phyloP scores from a whole-genome alignment of 92 coral and sea anemone species.

The Meandrina meandrites region DNA sequence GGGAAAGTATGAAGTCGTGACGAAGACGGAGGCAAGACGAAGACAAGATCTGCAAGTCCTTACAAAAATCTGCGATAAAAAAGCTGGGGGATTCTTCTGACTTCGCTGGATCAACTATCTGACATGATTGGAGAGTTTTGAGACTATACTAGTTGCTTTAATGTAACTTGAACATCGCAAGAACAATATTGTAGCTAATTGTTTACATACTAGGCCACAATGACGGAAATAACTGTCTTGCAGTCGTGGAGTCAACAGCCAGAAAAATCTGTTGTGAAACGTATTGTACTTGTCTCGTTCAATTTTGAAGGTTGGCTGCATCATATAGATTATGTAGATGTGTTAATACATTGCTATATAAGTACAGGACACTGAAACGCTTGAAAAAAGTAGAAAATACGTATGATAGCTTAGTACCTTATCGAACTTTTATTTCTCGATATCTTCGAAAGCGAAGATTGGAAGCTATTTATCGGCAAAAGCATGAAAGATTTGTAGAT shows the following conservation, averaged over 20 bases:
- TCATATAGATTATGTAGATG: no score
- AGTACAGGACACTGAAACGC: no score
- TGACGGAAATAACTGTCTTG: no score
- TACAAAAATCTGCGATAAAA: background rate
- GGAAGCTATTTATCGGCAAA: background rate
- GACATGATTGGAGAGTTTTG: background rate
- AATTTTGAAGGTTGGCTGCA: no score
- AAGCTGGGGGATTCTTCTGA: conserved; percentile 6
- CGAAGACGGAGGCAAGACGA: background rate
- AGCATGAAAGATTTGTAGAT: background rate
- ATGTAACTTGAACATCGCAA: background rate
- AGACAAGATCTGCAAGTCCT: background rate
- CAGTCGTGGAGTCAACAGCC: no score
- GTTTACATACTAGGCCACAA: background rate
- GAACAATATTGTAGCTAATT: background rate
- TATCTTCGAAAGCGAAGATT: no score
- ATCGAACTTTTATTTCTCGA: no score
- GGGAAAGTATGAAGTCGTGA: background rate
- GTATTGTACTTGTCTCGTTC: no score
- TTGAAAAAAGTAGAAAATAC: no score
- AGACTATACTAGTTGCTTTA: background rate
- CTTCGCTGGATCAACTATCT: background rate
- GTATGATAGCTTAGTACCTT: no score
- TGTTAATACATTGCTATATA: no score
- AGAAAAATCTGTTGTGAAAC: no score